Base-by-base conservation (phyloP, 35 echinoderm and acorn worm species). In the Ophiothrix spiculata region DNA sequence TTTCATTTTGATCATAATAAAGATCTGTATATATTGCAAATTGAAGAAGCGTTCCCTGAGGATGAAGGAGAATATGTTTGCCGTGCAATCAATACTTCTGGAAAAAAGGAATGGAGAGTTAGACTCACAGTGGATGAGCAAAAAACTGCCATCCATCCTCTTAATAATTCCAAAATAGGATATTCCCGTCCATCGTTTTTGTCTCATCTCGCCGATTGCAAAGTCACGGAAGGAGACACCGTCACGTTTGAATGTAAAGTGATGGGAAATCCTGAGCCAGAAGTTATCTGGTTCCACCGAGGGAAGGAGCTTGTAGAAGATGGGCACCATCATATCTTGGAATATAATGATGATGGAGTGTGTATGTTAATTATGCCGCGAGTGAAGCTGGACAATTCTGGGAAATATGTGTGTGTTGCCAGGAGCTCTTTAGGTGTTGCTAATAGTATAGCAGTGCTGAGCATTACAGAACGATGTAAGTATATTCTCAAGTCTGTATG, bases 221-320 rank as follows among this genome's bases (percentile, higher is more conserved):
- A 84, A 35, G 93, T 86, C 14, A 87, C 81, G 17, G 84, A 93
- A 38, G 92, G 92, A 17, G 79, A 85, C 0, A 69, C 85, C 0
- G 92, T 77, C 14, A 87, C 90, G 1, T 87, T 99, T 38, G 77
- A 93, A 54, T 94, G 92, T 80, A 93, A 99, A 77, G 76, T 99
- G 16, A 93, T 80, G 34, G 96, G 96, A 0, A 80, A 81, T 12
- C 96, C 96, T 15, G 89, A 90, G 76, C 96, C 96, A n/a, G 96
- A 91, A 38, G 83, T 94, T 12, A 83, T 93, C 31, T 99, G 96
- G 96, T 94, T 87, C 41, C 92, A 85, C 41, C 76, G 91, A 42
- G 89, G 92, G 4, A 83, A 46, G 34, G 64, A 90, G 79, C 77
- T 90, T 1, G 87, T 36, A 19, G 35, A 33, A 21, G 75, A 90